Conservation (phyloP, 2,797 vertebrate genomes). For the Poecile montanus region DNA sequence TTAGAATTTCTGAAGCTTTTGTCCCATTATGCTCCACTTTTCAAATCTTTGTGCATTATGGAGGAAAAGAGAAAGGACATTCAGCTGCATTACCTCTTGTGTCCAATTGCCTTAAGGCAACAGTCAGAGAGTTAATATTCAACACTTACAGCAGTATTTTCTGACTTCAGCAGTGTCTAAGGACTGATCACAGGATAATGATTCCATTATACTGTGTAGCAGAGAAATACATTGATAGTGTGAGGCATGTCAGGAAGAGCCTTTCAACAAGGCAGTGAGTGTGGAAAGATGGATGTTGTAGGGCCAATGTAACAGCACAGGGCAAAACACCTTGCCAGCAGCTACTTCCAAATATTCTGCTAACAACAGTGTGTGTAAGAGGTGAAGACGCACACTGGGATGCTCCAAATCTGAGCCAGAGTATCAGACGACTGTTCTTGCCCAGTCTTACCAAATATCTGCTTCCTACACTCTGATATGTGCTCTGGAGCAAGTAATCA, state of each 20-base stretch:
- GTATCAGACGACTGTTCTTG: not conserved
- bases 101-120: not conserved
- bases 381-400: not conserved
- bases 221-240: not conserved
- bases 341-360: not conserved
- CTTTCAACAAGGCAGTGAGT: not conserved
- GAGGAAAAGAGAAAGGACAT: not conserved
- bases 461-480: not conserved
- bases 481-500: not conserved
- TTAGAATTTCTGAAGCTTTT: constrained; percentile 6
- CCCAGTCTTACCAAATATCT: not conserved
- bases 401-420: not conserved
- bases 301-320: not conserved
- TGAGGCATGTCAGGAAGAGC: not conserved
- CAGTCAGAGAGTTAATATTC: not conserved
- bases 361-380: not conserved
- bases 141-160: not conserved
- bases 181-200: not conserved
- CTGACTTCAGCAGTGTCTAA: not conserved
- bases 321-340: not conserved
- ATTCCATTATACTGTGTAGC: not conserved
- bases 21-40: not conserved
- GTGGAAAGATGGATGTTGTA: not conserved
- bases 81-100: not conserved
- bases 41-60: not conserved